Conservation (phyloP, 2,888 invertebrate species). For the Drosophila picticornis region DNA sequence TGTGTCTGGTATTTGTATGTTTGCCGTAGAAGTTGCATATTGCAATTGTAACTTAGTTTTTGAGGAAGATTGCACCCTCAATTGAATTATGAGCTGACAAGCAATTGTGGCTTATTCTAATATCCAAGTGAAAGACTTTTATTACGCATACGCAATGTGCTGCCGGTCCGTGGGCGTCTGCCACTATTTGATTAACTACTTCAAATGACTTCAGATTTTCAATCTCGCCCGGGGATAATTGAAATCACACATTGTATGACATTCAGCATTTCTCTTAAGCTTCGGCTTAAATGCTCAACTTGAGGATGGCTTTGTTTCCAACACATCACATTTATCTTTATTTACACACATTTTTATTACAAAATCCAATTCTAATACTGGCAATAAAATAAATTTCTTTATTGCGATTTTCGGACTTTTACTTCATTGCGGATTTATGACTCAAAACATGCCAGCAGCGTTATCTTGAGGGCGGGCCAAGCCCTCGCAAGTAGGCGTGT, state of each 20-base stretch:
- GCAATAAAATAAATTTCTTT: constrained; percentile 7
- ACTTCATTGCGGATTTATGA: constrained; percentile 29
- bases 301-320: neutral
- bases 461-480: constrained; percentile 26
- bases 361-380: neutral
- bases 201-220: constrained; percentile 8
- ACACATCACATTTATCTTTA: neutral
- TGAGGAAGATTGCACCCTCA: constrained; percentile 21
- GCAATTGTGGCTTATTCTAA: constrained; percentile 39
- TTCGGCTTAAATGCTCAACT: neutral
- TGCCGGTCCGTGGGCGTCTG: constrained; percentile 3
- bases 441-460: constrained; percentile 2
- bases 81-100: constrained; percentile 41
- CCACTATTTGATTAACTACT: constrained; percentile 60
- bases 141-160: constrained; percentile 64
- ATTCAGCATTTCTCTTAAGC: neutral
- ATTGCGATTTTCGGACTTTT: constrained; percentile 1
- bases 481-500: constrained; percentile 22
- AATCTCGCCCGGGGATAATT: constrained; percentile 2
- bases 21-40: constrained; percentile 27
- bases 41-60: constrained; percentile 23
- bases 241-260: neutral
- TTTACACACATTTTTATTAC: constrained; percentile 5
- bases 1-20: constrained; percentile 30
- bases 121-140: constrained; percentile 36